phyloP scores from a whole-genome alignment of 2,113 vertebrate genomes.

The Eira barbara region DNA sequence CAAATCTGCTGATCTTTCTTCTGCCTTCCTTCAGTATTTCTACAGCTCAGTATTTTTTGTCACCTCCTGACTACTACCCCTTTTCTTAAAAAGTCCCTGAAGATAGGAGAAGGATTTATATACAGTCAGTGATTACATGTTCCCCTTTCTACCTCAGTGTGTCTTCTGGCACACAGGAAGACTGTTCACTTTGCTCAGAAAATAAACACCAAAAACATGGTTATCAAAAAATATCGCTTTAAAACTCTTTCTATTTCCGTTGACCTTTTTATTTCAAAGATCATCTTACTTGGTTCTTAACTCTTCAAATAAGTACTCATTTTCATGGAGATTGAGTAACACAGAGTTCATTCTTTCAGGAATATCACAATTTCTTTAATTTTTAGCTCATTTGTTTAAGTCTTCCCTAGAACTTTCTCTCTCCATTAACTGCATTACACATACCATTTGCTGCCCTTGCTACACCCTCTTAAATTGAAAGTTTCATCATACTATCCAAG shows the following conservation, averaged over 20 bases:
- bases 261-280: background rate
- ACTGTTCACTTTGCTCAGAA: background rate
- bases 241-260: background rate
- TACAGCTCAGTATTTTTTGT: background rate
- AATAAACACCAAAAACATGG: background rate
- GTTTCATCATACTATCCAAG: background rate
- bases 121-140: background rate
- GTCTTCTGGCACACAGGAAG: background rate
- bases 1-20: background rate
- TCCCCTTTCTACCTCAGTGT: background rate
- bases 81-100: background rate
- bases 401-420: constrained; percentile 30
- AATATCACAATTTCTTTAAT: background rate
- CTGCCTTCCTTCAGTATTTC: background rate
- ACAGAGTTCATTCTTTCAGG: background rate
- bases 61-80: background rate
- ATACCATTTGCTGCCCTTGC: background rate
- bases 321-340: background rate
- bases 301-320: background rate
- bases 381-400: background rate
- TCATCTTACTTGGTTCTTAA: constrained; percentile 36
- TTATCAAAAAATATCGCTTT: background rate
- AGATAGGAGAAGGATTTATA: background rate
- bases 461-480: background rate
- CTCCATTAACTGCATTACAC: background rate